Conservation (phyloP, 2,113 vertebrate species). For the Salvator merianae region DNA sequence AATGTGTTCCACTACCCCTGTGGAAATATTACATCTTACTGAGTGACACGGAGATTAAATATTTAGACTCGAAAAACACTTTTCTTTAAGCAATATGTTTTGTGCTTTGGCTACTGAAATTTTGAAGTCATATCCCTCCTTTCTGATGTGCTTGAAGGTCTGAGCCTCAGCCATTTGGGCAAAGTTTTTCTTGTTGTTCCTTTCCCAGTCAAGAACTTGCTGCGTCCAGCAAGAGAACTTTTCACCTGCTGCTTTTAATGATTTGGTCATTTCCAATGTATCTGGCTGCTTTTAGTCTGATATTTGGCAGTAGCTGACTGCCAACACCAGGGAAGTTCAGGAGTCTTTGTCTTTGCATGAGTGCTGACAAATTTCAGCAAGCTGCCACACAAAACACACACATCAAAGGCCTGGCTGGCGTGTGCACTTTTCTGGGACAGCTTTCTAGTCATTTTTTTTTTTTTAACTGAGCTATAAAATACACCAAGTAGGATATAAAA, state of each 20-base stretch:
- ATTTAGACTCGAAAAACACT: not conserved
- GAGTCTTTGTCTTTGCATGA: not conserved
- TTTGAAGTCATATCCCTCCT: not conserved
- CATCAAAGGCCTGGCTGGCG: conserved; percentile 60
- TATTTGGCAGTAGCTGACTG: not conserved
- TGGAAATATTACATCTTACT: not conserved
- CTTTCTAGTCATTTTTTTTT: conserved; percentile 58
- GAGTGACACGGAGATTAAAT: not conserved
- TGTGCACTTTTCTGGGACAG: conserved; percentile 46
- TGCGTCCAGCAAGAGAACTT: not conserved
- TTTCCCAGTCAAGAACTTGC: not conserved
- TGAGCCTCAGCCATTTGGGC: not conserved
- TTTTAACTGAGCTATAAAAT: conserved; percentile 55
- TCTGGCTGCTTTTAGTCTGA: not conserved
- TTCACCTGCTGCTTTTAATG: not conserved
- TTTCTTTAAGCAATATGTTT: not conserved
- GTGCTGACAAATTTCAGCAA: conserved; percentile 21
- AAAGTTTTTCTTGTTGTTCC: not conserved
- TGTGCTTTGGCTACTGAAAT: not conserved
- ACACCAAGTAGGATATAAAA: conserved; percentile 53
- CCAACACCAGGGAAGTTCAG: not conserved
- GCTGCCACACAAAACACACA: conserved; percentile 50
- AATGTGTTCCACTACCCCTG: not conserved
- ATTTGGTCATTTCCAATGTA: not conserved
- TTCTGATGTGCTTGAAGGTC: not conserved